phyloP scores from a whole-genome alignment of 2,888 invertebrate genomes.

The Eledona agricola region DNA sequence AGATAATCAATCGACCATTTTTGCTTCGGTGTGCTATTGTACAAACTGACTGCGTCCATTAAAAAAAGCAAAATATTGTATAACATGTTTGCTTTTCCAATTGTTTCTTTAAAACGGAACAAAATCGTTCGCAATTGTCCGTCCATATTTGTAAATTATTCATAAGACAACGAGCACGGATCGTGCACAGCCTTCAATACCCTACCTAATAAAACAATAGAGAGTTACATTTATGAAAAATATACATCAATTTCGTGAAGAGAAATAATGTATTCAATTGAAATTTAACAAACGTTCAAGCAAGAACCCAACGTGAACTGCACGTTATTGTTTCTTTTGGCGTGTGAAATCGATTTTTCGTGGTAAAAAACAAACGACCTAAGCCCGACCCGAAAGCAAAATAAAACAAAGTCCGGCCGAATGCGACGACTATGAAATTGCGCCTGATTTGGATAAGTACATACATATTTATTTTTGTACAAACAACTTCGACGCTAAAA shows the following conservation, averaged over 20 bases:
- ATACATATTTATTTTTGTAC: slow-evolving; percentile 1
- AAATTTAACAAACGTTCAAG: slow-evolving; percentile 45
- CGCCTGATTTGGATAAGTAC: background rate
- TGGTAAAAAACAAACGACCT: too few relatives aligned
- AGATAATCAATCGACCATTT: too few relatives aligned
- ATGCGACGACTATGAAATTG: background rate
- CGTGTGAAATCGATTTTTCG: background rate
- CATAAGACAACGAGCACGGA: slow-evolving; percentile 45
- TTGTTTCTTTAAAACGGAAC: slow-evolving; percentile 34
- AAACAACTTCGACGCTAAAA: slow-evolving; percentile 1
- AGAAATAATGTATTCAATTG: slow-evolving; percentile 47
- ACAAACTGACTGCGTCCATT: too few relatives aligned
- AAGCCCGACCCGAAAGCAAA: too few relatives aligned
- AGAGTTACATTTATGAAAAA: slow-evolving; percentile 49
- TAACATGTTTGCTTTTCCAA: slow-evolving; percentile 21
- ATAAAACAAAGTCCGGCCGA: background rate
- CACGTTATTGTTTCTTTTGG: slow-evolving; percentile 33
- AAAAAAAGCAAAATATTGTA: slow-evolving; percentile 18
- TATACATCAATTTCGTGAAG: slow-evolving; percentile 51
- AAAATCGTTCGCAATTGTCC: slow-evolving; percentile 41
- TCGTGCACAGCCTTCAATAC: slow-evolving; percentile 45
- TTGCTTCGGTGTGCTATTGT: too few relatives aligned
- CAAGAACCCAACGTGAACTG: slow-evolving; percentile 43
- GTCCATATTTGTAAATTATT: slow-evolving; percentile 45
- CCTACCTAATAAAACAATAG: slow-evolving; percentile 49